Base-by-base conservation (phyloP, 2,797 vertebrate species). In the Gadopsis marmoratus region DNA sequence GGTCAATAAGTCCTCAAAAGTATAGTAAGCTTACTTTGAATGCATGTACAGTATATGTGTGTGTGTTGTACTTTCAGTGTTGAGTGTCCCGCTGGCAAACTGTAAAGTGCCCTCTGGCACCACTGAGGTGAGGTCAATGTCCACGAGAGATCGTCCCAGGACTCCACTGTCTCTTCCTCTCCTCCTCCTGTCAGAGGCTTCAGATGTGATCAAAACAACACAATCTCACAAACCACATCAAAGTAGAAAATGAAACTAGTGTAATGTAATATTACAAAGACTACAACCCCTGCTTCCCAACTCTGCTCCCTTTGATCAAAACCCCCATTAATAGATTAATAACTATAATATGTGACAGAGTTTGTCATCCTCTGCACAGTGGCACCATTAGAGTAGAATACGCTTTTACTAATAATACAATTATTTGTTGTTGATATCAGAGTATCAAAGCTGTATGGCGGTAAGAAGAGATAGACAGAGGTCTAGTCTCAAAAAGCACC, bases 331-430 rank as follows among this genome's bases (percentile, higher is more conserved):
- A 86, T 87, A 91, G 84, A 89, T 86, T 87, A 87, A 89, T 89
- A 91, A 90, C 87, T 90, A 92, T 87, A 92, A 84, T 88, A 90
- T 80, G 90, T 93, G 90, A 86, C 92, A 94, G 92, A 94, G 92
- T 80, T 74, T 72, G 60, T 93, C 80, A 75, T 90, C 68, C 93
- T 94, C 93, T 85, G 91, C 91, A 93, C 92, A 92, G 83, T 91
- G 92, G 94, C 94, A 94, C 94, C 94, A 91, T 94, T 90, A 90
- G 89, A 92, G 85, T 91, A 92, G 77, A 91, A 83, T 91, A 78
- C 43, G 76, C 10, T 76, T 85, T 91, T 92, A 92, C 90, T 93
- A 93, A 90, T 92, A 91, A 90, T 92, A 94, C 91, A 92, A 89
- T 91, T 91, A 89, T 90, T 91, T 91, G 82, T 89, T 84, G 77